These are phyloP conservation scores for Thunnus albacares DNA, from an alignment of 2,797 vertebrate species.

Conservation along the genomic window DNA sequence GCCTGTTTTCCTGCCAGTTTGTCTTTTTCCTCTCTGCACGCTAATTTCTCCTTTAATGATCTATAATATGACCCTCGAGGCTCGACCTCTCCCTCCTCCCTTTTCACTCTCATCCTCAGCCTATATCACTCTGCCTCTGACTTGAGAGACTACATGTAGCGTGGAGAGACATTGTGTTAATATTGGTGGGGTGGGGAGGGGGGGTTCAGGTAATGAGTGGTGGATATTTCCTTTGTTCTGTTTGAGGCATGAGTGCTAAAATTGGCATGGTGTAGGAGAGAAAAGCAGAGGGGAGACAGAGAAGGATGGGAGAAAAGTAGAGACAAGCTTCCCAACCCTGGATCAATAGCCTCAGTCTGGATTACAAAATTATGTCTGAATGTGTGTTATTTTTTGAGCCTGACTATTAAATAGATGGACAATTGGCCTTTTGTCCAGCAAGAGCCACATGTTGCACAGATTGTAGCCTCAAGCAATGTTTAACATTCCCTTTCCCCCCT, in stretches of 20 bases:
- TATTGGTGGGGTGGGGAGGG: background rate
- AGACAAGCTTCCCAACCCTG: slow-evolving; percentile 3
- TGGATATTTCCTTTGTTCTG: slow-evolving; percentile 75
- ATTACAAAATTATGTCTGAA: slow-evolving; percentile 44
- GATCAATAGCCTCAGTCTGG: slow-evolving; percentile 51
- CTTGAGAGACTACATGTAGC: background rate
- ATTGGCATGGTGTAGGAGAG: slow-evolving; percentile 28
- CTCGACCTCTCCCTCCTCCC: slow-evolving; percentile 34
- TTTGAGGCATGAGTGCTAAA: slow-evolving; percentile 34
- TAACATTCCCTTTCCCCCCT: background rate
- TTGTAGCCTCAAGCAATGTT: slow-evolving; percentile 1
- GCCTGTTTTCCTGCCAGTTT: slow-evolving; percentile 7
- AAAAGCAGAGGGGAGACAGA: slow-evolving; percentile 17
- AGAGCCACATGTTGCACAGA: slow-evolving; percentile 38
- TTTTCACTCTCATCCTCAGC: slow-evolving; percentile 3
- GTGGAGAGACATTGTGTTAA: slow-evolving; percentile 14
- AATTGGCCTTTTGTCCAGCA: slow-evolving; percentile 23
- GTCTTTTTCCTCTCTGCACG: slow-evolving; percentile 2
- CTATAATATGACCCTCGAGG: slow-evolving; percentile 29
- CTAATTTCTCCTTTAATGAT: slow-evolving; percentile 38
- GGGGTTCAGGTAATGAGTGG: slow-evolving; percentile 54
- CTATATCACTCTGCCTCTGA: slow-evolving; percentile 17
- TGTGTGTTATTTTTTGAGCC: background rate
- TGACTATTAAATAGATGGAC: slow-evolving; percentile 6
- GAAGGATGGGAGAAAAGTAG: background rate